These are phyloP conservation scores for Scophthalmus maximus DNA, from an alignment of 2,113 vertebrate species.

Conservation along the genomic window DNA sequence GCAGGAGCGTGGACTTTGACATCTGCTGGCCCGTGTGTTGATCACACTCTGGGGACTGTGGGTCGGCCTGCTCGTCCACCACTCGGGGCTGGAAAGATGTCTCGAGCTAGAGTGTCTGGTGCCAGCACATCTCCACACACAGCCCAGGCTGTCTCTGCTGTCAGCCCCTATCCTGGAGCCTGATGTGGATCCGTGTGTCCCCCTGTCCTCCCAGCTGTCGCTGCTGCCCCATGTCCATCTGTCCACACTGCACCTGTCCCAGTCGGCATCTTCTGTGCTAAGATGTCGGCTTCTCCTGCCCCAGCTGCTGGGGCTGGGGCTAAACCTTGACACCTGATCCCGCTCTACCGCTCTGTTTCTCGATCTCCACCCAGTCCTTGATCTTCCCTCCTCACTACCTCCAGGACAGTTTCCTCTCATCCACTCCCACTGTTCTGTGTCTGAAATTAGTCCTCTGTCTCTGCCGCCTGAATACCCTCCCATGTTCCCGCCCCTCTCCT, in stretches of 20 bases:
- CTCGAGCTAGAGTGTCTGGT: constrained; percentile 47
- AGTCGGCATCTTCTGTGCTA: constrained; percentile 66
- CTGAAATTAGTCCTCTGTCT: constrained; percentile 52
- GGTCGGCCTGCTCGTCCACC: constrained; percentile 61
- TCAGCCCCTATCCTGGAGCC: constrained; percentile 53
- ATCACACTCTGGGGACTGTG: constrained; percentile 49
- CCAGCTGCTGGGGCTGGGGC: constrained; percentile 59
- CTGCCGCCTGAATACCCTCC: constrained; percentile 37
- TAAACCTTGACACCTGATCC: constrained; percentile 50
- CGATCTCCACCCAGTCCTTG: constrained; percentile 39
- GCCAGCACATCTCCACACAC: constrained; percentile 40
- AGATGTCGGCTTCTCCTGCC: constrained; percentile 39
- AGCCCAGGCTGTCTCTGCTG: constrained; percentile 53
- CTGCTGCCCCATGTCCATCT: constrained; percentile 78
- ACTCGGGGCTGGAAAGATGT: constrained; percentile 64
- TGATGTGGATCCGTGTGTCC: constrained; percentile 45
- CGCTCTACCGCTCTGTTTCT: constrained; percentile 53
- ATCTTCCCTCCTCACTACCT: constrained; percentile 31
- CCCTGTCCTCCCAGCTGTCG: constrained; percentile 76
- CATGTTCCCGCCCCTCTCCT: constrained; percentile 39
- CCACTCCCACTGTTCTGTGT: constrained; percentile 73
- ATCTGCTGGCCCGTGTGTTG: constrained; percentile 37
- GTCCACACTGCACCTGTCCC: constrained; percentile 64
- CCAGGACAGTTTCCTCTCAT: constrained; percentile 32
- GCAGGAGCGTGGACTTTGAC: constrained; percentile 71